These are phyloP conservation scores for Trichomycterus rosablanca DNA, from an alignment of 2,113 vertebrate species.

Conservation along the genomic window DNA sequence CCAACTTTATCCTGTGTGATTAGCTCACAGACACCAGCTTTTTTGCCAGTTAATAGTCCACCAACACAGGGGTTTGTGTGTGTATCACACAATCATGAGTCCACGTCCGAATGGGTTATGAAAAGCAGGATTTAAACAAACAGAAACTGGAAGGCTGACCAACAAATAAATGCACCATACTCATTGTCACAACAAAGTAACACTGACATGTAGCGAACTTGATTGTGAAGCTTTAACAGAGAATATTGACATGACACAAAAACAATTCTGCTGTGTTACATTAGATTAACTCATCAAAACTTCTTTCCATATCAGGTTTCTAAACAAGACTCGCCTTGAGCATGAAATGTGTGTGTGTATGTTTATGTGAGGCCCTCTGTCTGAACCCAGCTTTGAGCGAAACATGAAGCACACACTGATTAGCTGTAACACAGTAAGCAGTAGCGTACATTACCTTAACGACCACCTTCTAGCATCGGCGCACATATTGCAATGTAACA, in stretches of 20 bases:
- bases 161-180: constrained; percentile 38
- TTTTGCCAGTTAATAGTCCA: constrained; percentile 8
- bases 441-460: constrained; percentile 25
- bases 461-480: constrained; percentile 20
- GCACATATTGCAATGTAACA: constrained; percentile 29
- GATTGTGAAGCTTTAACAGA: constrained; percentile 39
- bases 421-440: constrained; percentile 15
- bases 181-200: constrained; percentile 33
- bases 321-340: constrained; percentile 14
- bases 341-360: constrained; percentile 34
- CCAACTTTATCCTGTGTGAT: not conserved
- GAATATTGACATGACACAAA: constrained; percentile 41
- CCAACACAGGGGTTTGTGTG: not conserved
- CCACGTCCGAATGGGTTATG: constrained; percentile 32
- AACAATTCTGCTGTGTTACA: constrained; percentile 32
- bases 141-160: constrained; percentile 25
- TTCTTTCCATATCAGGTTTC: not conserved
- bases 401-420: constrained; percentile 22
- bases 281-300: not conserved
- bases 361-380: constrained; percentile 6
- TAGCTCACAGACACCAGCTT: not conserved
- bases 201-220: constrained; percentile 32
- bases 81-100: not conserved
- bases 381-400: constrained; percentile 14
- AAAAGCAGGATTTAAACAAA: constrained; percentile 47